A percentile compares a stretch with the other conserved stretches of the same genome.
Conservation (phyloP, 2,797 vertebrate genomes). For the Dicrostonyx torquatus region DNA sequence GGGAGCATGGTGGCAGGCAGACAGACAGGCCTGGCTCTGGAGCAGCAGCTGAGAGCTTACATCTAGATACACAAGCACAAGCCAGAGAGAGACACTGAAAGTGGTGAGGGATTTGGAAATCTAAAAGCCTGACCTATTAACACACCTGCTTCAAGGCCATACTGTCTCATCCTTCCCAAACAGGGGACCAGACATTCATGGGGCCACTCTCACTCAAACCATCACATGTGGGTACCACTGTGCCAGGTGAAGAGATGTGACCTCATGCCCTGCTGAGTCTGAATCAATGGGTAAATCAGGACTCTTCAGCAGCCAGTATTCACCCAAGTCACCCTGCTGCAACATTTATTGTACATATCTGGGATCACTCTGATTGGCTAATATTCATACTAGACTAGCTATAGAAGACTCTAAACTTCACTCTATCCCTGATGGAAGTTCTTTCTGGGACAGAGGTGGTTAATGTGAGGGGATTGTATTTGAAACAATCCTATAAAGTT, state of each 20-base stretch:
- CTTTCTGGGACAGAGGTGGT: neutral
- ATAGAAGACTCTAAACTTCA: constrained; percentile 19
- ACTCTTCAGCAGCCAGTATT: neutral
- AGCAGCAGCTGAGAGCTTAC: neutral
- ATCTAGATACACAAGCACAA: neutral
- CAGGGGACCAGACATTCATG: neutral
- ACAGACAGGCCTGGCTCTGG: neutral
- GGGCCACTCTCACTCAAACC: neutral
- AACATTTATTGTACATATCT: neutral
- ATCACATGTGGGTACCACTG: neutral
- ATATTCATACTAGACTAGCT: neutral
- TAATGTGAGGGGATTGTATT: neutral
- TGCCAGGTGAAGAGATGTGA: neutral
- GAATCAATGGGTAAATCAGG: neutral
- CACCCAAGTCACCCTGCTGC: neutral
- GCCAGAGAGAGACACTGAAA: neutral
- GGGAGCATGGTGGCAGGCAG: neutral
- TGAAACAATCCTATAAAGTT: neutral
- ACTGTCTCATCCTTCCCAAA: neutral
- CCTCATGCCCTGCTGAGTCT: neutral
- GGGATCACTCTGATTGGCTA: neutral
- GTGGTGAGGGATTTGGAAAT: neutral
- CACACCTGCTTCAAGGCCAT: neutral
- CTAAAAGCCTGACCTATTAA: neutral
- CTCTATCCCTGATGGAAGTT: neutral